Base-by-base conservation (phyloP, 2,113 vertebrate genomes). In the Phrynosoma blainvillii region DNA sequence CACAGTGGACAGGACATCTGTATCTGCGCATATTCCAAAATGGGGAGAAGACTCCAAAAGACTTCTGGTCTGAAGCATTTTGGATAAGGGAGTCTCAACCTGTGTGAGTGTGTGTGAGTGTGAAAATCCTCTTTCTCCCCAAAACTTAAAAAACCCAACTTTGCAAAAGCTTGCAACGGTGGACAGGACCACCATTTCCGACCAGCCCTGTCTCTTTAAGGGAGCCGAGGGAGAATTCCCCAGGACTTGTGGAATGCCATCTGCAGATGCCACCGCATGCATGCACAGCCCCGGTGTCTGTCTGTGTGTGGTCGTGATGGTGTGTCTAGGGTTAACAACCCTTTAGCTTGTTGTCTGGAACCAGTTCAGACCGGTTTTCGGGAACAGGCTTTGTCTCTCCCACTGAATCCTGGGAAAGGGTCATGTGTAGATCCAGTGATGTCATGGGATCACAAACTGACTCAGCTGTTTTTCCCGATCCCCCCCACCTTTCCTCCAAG, bases 291-390 rank as follows among this genome's bases (percentile, higher is more conserved):
- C 12, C 4, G 59, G 59, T 62, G 59, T n/a, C n/a, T n/a, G n/a
- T n/a, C n/a, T 62, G 59, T 62, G 59, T 62, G 59, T 62, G 59
- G 11, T 12, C 18, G 10, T 62, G 59, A 2, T 12, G 11, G 59
- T 62, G 59, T 62, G 59, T 62, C 83, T 93, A 92, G 97, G 97
- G 97, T 98, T 97, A 97, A 98, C 97, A 97, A 96, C 96, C 96
- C 96, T 96, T 47, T 96, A 94, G 95, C 95, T 94, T 96, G 96
- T 97, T 95, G 95, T 96, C 96, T 93, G 91, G 96, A 92, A 97
- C 98, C 97, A 96, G 98, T 98, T 98, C 95, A 96, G 97, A 97
- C 98, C 96, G 96, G 98, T 98, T 98, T 97, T 97, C 96, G 93
- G 97, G 97, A 97, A 98, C 97, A 96, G 96, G 95, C 96, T 97